Conservation (phyloP, 1,140 invertebrate species). For the Nebria ingens region DNA sequence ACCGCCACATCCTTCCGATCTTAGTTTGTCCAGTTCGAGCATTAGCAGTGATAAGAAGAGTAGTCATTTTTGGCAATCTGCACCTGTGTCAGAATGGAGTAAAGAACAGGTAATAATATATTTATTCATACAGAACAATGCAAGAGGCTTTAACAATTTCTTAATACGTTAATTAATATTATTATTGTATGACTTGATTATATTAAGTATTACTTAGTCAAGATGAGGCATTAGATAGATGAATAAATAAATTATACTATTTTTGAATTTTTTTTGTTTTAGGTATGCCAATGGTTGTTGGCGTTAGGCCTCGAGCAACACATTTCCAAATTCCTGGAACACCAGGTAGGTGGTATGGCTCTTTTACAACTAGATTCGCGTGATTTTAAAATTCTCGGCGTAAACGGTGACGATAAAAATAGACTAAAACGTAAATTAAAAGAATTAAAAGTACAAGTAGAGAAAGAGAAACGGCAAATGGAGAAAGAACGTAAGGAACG, state of each 20-base stretch:
- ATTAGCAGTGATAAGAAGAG: conserved; percentile 53
- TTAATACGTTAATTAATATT: too few relatives aligned
- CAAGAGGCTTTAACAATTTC: too few relatives aligned
- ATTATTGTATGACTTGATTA: too few relatives aligned
- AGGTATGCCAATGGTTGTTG: conserved; percentile 85
- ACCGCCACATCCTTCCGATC: conserved; percentile 34
- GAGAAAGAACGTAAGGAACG: conserved; percentile 69
- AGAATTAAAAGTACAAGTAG: conserved; percentile 66
- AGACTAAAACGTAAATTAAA: conserved; percentile 81
- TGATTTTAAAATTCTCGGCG: conserved; percentile 77
- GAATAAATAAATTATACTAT: too few relatives aligned
- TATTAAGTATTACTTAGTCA: too few relatives aligned
- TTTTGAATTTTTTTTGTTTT: conserved; percentile 17
- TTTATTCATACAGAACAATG: too few relatives aligned
- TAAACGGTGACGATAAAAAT: conserved; percentile 68
- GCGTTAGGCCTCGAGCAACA: conserved; percentile 73
- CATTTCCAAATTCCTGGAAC: conserved; percentile 70
- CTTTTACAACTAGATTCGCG: conserved; percentile 74
- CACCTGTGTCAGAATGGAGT: conserved; percentile 71
- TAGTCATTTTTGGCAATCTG: conserved; percentile 54
- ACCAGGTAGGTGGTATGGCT: conserved; percentile 71
- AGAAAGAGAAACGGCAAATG: conserved; percentile 63
- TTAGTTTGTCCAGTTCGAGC: conserved; percentile 43
- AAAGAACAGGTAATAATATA: conserved; percentile 77
- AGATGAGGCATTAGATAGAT: too few relatives aligned